Evolutionary conservation across 2,888 invertebrate genomes (phyloP), one percentile per base, ranked within the genome.

Genomic region (Acleris sparsana): DNA sequence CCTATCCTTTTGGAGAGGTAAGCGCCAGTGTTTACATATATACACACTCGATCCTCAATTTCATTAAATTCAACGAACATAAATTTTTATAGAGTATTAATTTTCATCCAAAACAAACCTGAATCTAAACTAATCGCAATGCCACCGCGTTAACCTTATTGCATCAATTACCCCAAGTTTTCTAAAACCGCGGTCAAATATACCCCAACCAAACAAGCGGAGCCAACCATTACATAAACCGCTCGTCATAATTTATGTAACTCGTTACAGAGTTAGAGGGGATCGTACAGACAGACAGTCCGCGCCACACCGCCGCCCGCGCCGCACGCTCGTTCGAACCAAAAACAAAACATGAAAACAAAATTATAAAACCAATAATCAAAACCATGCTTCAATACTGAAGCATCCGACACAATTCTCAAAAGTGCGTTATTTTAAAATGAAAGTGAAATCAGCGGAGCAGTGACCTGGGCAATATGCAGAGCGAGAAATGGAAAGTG

Each of bases 401-500:
- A 22, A 46, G 11, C 39, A 2, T 16, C 43, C 16, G 46, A 57
- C 22, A 18, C 52, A 16, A 46, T 33, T 48, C 17, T 5, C n/a
- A 33, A 53, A 52, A 66, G 48, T 63, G 63, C 49, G 53, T 63
- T 18, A 63, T 71, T 71, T 77, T 78, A 85, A 82, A 83, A 91
- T 91, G 92, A 92, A 91, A 92, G 92, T 92, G 91, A 87, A 86
- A 84, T 73, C 78, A 20, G 64, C 76, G 74, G 89, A 81, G 77
- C 89, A 89, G 80, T 90, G 91, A 90, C 89, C 91, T 88, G 73
- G 44, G 56, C 85, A 92, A 88, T 81, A 93, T 93, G 93, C 87
- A 86, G 39, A 84, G 87, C 83, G 88, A 85, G 83, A 87, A 88
- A 81, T 93, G 92, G 93, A 93, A 92, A 92, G 91, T 93, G 77